Percentiles rank a stretch among this genome's conserved stretches.
Conservation (phyloP, 2,888 invertebrate genomes). For the Cheilosia variabilis region DNA sequence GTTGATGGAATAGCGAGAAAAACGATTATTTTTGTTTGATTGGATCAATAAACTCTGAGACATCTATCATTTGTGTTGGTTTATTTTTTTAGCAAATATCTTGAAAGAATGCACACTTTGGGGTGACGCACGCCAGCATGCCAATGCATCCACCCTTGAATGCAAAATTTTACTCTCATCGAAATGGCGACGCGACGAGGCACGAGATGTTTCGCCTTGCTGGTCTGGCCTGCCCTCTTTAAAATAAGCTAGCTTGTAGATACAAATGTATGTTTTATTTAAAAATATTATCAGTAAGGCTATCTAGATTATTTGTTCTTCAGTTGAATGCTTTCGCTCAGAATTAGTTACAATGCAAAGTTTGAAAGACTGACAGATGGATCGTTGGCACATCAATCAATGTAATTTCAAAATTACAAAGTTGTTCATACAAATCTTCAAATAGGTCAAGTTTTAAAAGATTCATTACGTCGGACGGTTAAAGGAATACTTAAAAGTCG, state of each 20-base stretch:
- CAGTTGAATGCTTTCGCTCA: no score
- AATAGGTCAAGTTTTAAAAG: neutral
- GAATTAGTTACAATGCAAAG: neutral
- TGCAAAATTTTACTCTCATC: constrained; percentile 10
- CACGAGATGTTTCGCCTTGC: constrained; percentile 4
- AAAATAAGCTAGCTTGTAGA: constrained; percentile 13
- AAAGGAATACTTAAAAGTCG: neutral
- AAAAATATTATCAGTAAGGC: neutral
- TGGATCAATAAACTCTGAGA: neutral
- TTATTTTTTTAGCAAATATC: neutral
- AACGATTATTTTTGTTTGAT: neutral
- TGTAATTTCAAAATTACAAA: neutral
- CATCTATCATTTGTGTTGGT: neutral
- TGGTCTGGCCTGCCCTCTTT: constrained; percentile 12
- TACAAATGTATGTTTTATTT: neutral
- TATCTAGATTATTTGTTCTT: neutral
- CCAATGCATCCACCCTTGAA: constrained; percentile 17
- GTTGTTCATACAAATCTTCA: neutral
- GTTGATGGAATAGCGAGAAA: neutral
- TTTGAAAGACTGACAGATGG: constrained; percentile 14
- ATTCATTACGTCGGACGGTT: neutral
- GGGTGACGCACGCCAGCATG: neutral
- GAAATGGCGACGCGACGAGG: neutral
- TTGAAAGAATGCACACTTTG: neutral
- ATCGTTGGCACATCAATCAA: constrained; percentile 46